Evolutionary conservation across 2,113 vertebrate species (phyloP).

Genomic region (Asarcornis scutulata): DNA sequence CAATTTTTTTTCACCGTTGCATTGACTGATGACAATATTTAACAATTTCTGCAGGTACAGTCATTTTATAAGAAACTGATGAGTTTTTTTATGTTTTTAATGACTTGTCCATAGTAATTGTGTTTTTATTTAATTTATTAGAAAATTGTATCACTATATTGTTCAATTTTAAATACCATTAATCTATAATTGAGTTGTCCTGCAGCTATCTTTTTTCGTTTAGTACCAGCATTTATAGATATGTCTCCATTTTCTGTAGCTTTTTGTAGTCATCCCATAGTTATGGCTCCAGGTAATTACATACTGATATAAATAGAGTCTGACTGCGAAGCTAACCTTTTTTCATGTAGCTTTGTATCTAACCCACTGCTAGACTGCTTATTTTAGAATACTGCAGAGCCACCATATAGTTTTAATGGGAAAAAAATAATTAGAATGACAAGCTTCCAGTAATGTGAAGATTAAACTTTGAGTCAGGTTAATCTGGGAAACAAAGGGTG

Average conservation of each 20-base stretch:
- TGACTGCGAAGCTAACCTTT: background rate
- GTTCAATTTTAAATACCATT: background rate
- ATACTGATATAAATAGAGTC: background rate
- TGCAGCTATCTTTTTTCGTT: background rate
- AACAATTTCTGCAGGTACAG: background rate
- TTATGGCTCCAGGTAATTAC: background rate
- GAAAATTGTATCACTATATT: background rate
- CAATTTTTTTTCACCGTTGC: background rate
- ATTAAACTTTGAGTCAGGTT: background rate
- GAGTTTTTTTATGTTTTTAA: background rate
- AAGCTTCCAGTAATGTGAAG: background rate
- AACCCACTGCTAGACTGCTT: background rate
- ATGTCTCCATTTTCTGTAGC: background rate
- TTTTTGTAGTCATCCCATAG: background rate
- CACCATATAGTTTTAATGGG: background rate
- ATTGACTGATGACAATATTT: background rate
- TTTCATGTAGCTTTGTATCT: too few species aligned
- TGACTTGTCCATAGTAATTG: background rate
- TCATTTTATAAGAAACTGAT: background rate
- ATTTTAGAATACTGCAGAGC: background rate
- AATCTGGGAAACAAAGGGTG: background rate
- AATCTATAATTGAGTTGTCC: background rate
- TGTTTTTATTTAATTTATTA: background rate
- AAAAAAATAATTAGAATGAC: background rate
- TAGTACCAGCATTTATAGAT: background rate